phyloP scores from a whole-genome alignment of 2,888 invertebrate genomes.

The Lasioglossum lativentre region DNA sequence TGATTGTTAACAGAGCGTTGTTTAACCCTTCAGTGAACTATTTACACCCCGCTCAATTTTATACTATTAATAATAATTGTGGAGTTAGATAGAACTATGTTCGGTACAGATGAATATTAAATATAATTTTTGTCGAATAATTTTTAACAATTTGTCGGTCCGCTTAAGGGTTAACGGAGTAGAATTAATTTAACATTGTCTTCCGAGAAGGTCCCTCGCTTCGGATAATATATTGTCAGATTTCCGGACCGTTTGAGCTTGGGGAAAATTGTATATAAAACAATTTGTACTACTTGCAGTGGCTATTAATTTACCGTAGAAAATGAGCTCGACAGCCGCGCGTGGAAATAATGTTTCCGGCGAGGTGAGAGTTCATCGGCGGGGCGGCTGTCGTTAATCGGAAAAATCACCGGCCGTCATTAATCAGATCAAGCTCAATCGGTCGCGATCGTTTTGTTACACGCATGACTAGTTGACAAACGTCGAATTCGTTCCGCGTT shows the following conservation, averaged over 20 bases:
- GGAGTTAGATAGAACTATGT: too few species aligned
- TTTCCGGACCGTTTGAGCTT: conserved; percentile 59
- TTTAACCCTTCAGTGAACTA: background rate
- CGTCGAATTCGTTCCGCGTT: conserved; percentile 48
- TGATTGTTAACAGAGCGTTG: background rate
- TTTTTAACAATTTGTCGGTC: background rate
- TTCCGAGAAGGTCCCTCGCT: conserved; percentile 60
- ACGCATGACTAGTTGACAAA: conserved; percentile 72
- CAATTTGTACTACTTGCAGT: background rate
- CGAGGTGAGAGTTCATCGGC: conserved; percentile 4
- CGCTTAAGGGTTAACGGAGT: background rate
- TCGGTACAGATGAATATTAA: too few species aligned
- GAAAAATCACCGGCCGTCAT: background rate
- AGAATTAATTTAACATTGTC: conserved; percentile 11
- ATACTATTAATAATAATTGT: too few species aligned
- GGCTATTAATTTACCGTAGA: background rate
- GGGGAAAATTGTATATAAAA: background rate
- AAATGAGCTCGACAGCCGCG: background rate
- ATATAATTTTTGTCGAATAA: too few species aligned
- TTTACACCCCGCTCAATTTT: background rate
- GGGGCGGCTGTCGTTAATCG: conserved; percentile 7
- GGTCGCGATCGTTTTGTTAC: conserved; percentile 63
- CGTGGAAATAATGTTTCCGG: conserved; percentile 9
- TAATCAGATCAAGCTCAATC: conserved; percentile 42
- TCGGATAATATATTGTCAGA: conserved; percentile 43